Base-by-base conservation (phyloP, 2,888 invertebrate species). In the Prenolepis imparis region DNA sequence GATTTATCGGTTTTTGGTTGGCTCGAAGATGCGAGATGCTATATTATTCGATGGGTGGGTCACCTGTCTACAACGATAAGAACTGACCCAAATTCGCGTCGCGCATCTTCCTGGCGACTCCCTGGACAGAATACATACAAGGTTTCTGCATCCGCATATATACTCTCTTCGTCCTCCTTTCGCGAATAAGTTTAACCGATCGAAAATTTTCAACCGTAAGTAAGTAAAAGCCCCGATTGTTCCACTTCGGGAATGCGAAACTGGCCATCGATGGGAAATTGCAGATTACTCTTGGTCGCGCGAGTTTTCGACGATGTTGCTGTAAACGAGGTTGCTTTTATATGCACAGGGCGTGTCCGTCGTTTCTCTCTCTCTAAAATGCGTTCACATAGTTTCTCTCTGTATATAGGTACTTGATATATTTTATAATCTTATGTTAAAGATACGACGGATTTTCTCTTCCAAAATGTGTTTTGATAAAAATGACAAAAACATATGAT, bases 71-170 rank as follows among this genome's bases (percentile, higher is more conserved):
- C n/a, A 18, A 72, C 89, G 85, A 90, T 87, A 90, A 90, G 84
- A 81, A 75, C 67, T 86, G 88, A 90, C 90, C 90, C 67, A 91
- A 55, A 90, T 90, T 88, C 83, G 52, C 44, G n/a, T 18, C 64
- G 73, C 64, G 73, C 28, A 83, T 88, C 88, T 75, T 84, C n/a
- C 52, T n/a, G 55, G 15, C 84, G 36, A 70, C 68, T 32, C 63
- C 68, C 57, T 32, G 67, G 39, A 78, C 64, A 32, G 63, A 18
- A 39, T 41, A n/a, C 57, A 82, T 84, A 28, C 63, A 36, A 82
- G 84, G 75, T 63, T 84, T 61, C 57, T 21, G 36, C 67, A 41
- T 48, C 74, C 39, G 32, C 44, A 28, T 2, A 28, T 3, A n/a
- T 28, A 44, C 41, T 66, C 66, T 44, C 66, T 66, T 85, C 73